Evolutionary conservation across 2,113 vertebrate genomes (phyloP), one percentile per base, ranked within the genome.

Genomic region (Mionectes macconnelli): DNA sequence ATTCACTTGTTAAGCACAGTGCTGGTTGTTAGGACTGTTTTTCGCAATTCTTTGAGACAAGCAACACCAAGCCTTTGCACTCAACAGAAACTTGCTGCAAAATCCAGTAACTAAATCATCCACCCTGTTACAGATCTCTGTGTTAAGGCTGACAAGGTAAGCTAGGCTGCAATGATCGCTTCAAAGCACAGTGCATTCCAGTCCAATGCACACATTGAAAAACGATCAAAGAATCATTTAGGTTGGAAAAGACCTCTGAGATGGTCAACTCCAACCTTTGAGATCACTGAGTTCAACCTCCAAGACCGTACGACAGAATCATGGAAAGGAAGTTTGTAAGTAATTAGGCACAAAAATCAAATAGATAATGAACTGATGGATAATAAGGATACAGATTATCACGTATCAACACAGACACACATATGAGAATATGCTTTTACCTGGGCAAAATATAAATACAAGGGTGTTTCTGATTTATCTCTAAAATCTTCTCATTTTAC

Each of bases 131-230:
- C 16, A 68, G 9, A 69, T 11, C 68, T 80, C 35, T 12, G 4
- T 27, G 18, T 42, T 57, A 22, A 19, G 10, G 33, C 7, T 63
- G 66, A 17, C 14, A 16, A 40, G 37, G 30, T 6, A n/a, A 39
- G 19, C 20, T 21, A 40, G 1, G 5, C 3, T 47, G 6, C 33
- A 60, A 6, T 5, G 12, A 24, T 8, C 1, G 0, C 44, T 56
- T 84, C 24, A 47, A 64, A 59, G 33, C 12, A 37, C 2, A 60
- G 52, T 0, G 0, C 15, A 12, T 8, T 2, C 3, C 40, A 74
- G 28, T 28, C n/a, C 27, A 63, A 27, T 13, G 18, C 13, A 66
- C 18, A 42, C 14, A 50, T 0, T 44, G 25, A 33, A 67, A 89
- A 67, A 60, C 22, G 2, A 53, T 47, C 28, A 21, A 45, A 40